Evolutionary conservation across 2,797 vertebrate genomes (phyloP).

Genomic region (Ambastaia sidthimunki): DNA sequence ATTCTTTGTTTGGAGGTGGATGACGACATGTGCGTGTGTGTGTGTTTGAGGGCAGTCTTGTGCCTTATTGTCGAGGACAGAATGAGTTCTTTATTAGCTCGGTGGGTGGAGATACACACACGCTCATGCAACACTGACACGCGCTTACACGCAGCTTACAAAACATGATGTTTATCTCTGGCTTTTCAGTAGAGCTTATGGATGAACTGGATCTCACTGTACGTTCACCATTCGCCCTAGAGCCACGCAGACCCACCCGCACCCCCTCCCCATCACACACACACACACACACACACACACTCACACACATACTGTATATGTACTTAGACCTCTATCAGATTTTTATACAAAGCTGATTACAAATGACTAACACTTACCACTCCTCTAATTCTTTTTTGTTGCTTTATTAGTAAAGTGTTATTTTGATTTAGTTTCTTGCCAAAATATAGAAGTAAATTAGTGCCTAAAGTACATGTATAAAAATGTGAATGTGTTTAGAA

Average conservation of each 20-base stretch:
- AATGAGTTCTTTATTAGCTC: constrained; percentile 61
- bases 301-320: constrained; percentile 9
- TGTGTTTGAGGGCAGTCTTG: constrained; percentile 51
- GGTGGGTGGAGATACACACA: constrained; percentile 64
- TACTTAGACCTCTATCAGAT: background rate
- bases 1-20: constrained; percentile 68
- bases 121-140: constrained; percentile 63
- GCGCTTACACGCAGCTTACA: constrained; percentile 57
- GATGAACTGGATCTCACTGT: constrained; percentile 35
- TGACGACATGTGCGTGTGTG: constrained; percentile 46
- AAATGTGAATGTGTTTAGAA: background rate
- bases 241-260: constrained; percentile 16
- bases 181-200: constrained; percentile 45
- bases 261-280: constrained; percentile 14
- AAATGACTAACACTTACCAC: no score
- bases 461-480: background rate
- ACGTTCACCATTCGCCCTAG: constrained; percentile 35
- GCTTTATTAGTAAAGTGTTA: no score
- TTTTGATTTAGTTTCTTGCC: no score
- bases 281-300: constrained; percentile 29
- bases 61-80: constrained; percentile 60
- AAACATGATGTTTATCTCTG: constrained; percentile 55
- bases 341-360: background rate
- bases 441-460: background rate
- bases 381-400: no score